Evolutionary conservation across 2,113 vertebrate species (phyloP), one percentile per base, ranked within the genome.

Genomic region (Brachionichthys hirsutus): DNA sequence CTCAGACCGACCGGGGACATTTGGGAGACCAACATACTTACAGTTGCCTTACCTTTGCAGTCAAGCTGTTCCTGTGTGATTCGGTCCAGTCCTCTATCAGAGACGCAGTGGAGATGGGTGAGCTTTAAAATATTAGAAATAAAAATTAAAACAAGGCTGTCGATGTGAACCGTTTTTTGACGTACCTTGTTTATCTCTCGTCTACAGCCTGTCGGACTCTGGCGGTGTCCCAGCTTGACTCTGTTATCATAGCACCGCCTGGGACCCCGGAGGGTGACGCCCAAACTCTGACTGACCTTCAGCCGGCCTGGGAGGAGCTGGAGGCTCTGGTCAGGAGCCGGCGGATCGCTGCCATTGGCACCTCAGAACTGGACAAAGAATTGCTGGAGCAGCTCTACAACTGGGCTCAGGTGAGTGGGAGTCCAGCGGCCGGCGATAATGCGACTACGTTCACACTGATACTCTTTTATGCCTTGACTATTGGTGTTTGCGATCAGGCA

Each of bases 361-460:
- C 97, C 12, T 97, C 97, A 0, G 97, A 99, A 81, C 90, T 99
- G 65, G 97, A 99, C 89, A 98, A 98, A 91, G 86, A 90, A 2
- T 87, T 94, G 50, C 69, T 99, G 85, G 97, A 99, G 73, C 92
- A 98, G 82, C 94, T 99, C 2, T 97, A 97, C 84, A 89, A 92
- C 73, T 99, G 97, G 97, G 94, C 97, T 81, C 91, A 98, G 93
- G 97, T 98, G 85, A 46, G 79, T 30, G 55, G 14, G 35, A n/a
- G n/a, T n/a, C n/a, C n/a, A n/a, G n/a, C n/a, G n/a, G n/a, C n/a
- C n/a, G n/a, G n/a, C n/a, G n/a, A n/a, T n/a, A n/a, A n/a, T n/a
- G n/a, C n/a, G n/a, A n/a, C n/a, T n/a, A n/a, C n/a, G n/a, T n/a
- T n/a, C n/a, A n/a, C n/a, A n/a, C n/a, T n/a, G n/a, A n/a, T n/a